phyloP scores from a whole-genome alignment of 2,888 invertebrate genomes.

The Euproctis similis region DNA sequence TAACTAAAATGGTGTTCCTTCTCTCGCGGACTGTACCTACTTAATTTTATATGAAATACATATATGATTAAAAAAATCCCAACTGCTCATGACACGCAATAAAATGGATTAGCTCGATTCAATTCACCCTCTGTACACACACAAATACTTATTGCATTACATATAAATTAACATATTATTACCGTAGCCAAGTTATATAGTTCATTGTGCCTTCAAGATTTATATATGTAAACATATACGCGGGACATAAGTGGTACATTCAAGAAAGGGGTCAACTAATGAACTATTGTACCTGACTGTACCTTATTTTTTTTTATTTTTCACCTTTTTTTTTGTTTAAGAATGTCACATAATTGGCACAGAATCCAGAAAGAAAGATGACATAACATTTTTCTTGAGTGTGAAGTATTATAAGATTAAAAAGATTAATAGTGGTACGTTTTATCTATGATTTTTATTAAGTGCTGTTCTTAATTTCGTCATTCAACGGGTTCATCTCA shows the following conservation, averaged over 20 bases:
- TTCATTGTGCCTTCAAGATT: slow-evolving; percentile 59
- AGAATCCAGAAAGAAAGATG: slow-evolving; percentile 27
- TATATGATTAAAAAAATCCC: slow-evolving; percentile 26
- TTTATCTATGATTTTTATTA: slow-evolving; percentile 9
- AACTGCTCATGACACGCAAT: slow-evolving; percentile 63
- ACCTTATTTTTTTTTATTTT: slow-evolving; percentile 37
- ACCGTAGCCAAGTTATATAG: slow-evolving; percentile 48
- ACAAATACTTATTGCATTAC: slow-evolving; percentile 66
- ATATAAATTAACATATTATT: slow-evolving; percentile 73
- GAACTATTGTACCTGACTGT: slow-evolving; percentile 56
- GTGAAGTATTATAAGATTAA: neutral
- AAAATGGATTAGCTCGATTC: slow-evolving; percentile 68
- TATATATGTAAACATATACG: slow-evolving; percentile 66
- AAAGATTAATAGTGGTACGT: slow-evolving; percentile 15
- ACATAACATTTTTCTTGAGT: slow-evolving; percentile 20
- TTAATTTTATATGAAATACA: too few species aligned
- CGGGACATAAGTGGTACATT: slow-evolving; percentile 39
- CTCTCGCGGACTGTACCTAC: slow-evolving; percentile 22
- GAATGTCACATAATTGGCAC: slow-evolving; percentile 37
- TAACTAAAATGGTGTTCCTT: too few species aligned
- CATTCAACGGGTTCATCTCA: too few species aligned
- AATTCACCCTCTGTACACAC: slow-evolving; percentile 36
- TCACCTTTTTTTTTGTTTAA: slow-evolving; percentile 32
- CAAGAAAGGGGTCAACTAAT: slow-evolving; percentile 49
- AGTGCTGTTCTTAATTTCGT: too few species aligned